Percentiles rank a stretch among this genome's conserved stretches.
phyloP scores from a whole-genome alignment of 2,888 invertebrate genomes.

The Pyrocoelia pectoralis region DNA sequence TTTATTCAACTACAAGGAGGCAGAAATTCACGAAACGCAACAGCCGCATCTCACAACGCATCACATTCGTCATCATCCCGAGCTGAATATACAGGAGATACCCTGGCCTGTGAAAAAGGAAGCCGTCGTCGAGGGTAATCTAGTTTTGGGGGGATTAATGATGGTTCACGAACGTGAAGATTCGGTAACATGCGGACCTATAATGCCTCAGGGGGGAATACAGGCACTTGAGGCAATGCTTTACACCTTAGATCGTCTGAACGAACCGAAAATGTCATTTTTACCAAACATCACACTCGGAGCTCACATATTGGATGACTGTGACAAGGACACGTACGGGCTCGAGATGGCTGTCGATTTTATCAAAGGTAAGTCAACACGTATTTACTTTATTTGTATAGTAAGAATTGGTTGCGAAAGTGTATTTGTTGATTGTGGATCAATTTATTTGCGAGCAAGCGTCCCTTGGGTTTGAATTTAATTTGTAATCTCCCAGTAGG shows the following conservation, averaged over 20 bases:
- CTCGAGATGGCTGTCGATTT: slow-evolving; percentile 96
- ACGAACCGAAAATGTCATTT: slow-evolving; percentile 69
- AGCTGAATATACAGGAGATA: slow-evolving; percentile 43
- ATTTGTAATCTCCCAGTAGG: too few species aligned
- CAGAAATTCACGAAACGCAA: slow-evolving; percentile 23
- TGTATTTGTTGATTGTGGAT: too few species aligned
- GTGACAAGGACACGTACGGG: slow-evolving; percentile 95
- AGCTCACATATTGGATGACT: slow-evolving; percentile 91
- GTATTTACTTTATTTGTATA: too few species aligned
- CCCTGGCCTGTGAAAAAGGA: slow-evolving; percentile 86
- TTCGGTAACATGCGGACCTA: slow-evolving; percentile 86
- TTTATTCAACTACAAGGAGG: slow-evolving; percentile 21
- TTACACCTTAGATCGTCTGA: slow-evolving; percentile 85
- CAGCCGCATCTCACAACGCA: slow-evolving; percentile 20
- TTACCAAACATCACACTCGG: slow-evolving; percentile 84
- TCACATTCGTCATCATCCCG: slow-evolving; percentile 29
- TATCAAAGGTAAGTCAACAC: slow-evolving; percentile 82
- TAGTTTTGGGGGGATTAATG: slow-evolving; percentile 91
- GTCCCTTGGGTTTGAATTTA: too few species aligned
- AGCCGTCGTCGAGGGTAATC: slow-evolving; percentile 86
- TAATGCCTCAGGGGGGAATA: slow-evolving; percentile 93
- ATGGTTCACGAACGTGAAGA: slow-evolving; percentile 95
- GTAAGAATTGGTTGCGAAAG: too few species aligned
- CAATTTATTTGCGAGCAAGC: too few species aligned
- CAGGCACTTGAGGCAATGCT: slow-evolving; percentile 93